Evolutionary conservation across 2,888 invertebrate species (phyloP).

Genomic region (Apocheima hispidaria): DNA sequence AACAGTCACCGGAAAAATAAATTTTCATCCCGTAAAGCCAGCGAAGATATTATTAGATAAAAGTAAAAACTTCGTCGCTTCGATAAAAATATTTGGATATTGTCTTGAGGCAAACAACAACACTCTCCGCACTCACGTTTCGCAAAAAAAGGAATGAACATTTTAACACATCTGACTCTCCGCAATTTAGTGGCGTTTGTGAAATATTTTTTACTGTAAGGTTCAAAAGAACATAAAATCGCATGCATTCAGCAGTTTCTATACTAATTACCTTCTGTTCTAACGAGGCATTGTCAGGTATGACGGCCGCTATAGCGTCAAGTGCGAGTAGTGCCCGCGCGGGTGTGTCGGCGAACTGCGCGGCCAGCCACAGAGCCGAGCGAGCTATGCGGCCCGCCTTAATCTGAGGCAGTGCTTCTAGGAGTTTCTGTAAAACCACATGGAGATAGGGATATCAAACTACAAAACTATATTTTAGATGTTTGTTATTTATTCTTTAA

Average conservation of each 20-base stretch:
- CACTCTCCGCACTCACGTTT: too few relatives aligned
- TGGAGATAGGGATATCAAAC: neutral
- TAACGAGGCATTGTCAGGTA: slow-evolving; percentile 47
- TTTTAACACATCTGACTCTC: too few relatives aligned
- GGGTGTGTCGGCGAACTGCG: slow-evolving; percentile 95
- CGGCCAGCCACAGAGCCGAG: slow-evolving; percentile 98
- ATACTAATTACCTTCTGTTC: slow-evolving; percentile 17
- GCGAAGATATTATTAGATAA: too few relatives aligned
- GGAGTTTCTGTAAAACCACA: slow-evolving; percentile 78
- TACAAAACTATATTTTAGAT: neutral
- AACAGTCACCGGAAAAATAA: too few relatives aligned
- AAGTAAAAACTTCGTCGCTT: too few relatives aligned
- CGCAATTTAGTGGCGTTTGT: too few relatives aligned
- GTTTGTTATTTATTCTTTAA: too few relatives aligned
- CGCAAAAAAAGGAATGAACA: too few relatives aligned
- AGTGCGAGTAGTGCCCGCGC: slow-evolving; percentile 93
- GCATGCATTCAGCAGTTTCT: neutral
- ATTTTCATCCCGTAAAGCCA: too few relatives aligned
- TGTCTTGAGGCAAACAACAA: too few relatives aligned
- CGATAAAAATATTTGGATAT: too few relatives aligned
- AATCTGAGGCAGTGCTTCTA: slow-evolving; percentile 94
- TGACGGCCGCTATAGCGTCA: slow-evolving; percentile 86
- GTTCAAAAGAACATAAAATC: neutral
- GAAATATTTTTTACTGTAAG: too few relatives aligned
- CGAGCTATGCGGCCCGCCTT: slow-evolving; percentile 97